phyloP scores from a whole-genome alignment of 1,140 invertebrate genomes.

The Arctopsyche grandis region DNA sequence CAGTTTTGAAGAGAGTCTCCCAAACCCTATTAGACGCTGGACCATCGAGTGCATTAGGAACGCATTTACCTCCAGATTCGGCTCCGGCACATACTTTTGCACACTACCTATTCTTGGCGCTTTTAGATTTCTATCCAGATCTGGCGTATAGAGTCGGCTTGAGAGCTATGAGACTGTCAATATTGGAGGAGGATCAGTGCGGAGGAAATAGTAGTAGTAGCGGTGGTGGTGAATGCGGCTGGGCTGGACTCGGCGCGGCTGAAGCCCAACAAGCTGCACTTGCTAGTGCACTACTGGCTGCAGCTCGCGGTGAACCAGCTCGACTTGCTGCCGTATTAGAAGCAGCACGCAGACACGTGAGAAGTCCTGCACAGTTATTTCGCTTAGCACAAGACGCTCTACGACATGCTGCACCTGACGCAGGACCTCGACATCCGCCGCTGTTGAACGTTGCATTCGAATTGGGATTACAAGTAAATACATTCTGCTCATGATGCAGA shows the following conservation, averaged over 20 bases:
- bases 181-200: conserved; percentile 80
- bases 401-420: conserved; percentile 80
- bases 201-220: conserved; percentile 62
- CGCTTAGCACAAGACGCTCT: conserved; percentile 86
- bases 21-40: conserved; percentile 76
- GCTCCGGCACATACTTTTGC: conserved; percentile 88
- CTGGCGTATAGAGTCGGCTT: conserved; percentile 78
- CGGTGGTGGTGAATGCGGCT: conserved; percentile 64
- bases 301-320: conserved; percentile 76
- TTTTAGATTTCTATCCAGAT: conserved; percentile 78
- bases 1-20: conserved; percentile 70
- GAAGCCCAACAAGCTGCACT: conserved; percentile 85
- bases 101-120: conserved; percentile 79
- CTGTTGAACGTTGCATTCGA: conserved; percentile 83
- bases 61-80: conserved; percentile 79
- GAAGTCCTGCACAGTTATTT: conserved; percentile 84
- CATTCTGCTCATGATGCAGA: conserved; percentile 8
- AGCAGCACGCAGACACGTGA: conserved; percentile 81
- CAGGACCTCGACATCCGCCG: conserved; percentile 76
- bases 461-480: conserved; percentile 77
- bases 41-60: conserved; percentile 77
- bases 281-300: conserved; percentile 81
- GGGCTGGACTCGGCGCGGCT: conserved; percentile 72
- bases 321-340: conserved; percentile 78
- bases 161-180: conserved; percentile 75